Evolutionary conservation across 2,888 invertebrate species (phyloP).

Genomic region (Choristoneura rosaceana): DNA sequence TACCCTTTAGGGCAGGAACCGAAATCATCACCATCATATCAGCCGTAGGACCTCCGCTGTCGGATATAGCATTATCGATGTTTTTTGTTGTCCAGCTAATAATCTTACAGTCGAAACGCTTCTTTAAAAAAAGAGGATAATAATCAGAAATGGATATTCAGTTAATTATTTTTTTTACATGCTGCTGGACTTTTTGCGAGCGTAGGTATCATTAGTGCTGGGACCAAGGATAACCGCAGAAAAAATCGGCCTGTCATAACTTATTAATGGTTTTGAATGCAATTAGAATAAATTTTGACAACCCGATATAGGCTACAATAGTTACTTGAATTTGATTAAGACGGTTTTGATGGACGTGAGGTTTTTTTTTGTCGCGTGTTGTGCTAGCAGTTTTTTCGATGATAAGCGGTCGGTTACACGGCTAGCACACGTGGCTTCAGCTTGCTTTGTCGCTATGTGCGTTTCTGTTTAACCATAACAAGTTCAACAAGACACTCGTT

Average conservation of each 20-base stretch:
- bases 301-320: slow-evolving; percentile 12
- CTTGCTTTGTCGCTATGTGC: not conserved
- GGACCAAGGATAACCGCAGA: slow-evolving; percentile 16
- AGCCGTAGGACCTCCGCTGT: no score
- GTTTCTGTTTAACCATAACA: not conserved
- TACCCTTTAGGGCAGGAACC: no score
- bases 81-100: no score
- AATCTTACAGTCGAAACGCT: no score
- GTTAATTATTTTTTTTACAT: not conserved
- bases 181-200: not conserved
- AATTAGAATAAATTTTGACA: slow-evolving; percentile 27
- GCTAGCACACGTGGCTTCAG: not conserved
- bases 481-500: not conserved
- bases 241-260: slow-evolving; percentile 20
- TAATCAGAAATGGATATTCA: no score
- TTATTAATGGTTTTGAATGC: slow-evolving; percentile 24
- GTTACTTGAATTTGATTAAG: slow-evolving; percentile 1
- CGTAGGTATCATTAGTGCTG: not conserved
- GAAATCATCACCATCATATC: no score
- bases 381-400: not conserved
- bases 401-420: not conserved
- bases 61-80: no score
- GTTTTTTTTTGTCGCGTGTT: not conserved
- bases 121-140: not conserved
- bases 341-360: slow-evolving; percentile 5